A percentile compares a stretch with the other conserved stretches of the same genome.
phyloP scores from a whole-genome alignment of 37 sponge, comb jelly and placozoan genomes.

The Theonella swinhoei region DNA sequence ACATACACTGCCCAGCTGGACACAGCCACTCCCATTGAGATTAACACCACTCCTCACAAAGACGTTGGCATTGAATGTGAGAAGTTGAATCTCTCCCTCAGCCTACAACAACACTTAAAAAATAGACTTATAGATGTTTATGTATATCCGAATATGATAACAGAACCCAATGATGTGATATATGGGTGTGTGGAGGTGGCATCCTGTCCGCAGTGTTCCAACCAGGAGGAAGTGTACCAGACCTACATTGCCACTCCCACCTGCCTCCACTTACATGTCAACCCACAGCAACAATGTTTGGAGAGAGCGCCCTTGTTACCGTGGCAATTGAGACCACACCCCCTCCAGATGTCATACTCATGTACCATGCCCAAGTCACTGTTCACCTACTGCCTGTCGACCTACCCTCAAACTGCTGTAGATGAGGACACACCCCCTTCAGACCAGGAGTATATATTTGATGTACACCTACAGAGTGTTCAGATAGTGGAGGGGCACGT shows the following conservation, averaged over 20 bases:
- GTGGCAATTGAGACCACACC: background rate
- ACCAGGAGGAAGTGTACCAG: background rate
- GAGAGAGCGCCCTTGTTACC: background rate
- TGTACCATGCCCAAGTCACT: background rate
- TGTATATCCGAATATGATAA: background rate
- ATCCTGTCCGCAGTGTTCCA: background rate
- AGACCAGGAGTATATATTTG: background rate
- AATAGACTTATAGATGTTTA: background rate
- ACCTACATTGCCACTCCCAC: background rate
- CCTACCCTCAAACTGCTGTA: background rate
- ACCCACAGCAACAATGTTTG: background rate
- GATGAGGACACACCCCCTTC: too few species aligned
- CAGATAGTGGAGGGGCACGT: background rate
- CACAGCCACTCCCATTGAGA: background rate
- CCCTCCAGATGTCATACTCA: background rate
- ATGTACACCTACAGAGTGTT: background rate
- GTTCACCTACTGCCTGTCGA: background rate
- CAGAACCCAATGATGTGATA: background rate
- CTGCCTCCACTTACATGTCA: background rate
- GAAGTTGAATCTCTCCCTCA: background rate
- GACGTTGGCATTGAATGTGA: background rate
- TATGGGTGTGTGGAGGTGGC: background rate
- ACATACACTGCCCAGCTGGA: background rate
- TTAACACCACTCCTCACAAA: background rate
- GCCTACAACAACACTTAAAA: background rate